Evolutionary conservation across 2,888 invertebrate genomes (phyloP), one percentile per base, ranked within the genome.

Genomic region (Blera fallax): DNA sequence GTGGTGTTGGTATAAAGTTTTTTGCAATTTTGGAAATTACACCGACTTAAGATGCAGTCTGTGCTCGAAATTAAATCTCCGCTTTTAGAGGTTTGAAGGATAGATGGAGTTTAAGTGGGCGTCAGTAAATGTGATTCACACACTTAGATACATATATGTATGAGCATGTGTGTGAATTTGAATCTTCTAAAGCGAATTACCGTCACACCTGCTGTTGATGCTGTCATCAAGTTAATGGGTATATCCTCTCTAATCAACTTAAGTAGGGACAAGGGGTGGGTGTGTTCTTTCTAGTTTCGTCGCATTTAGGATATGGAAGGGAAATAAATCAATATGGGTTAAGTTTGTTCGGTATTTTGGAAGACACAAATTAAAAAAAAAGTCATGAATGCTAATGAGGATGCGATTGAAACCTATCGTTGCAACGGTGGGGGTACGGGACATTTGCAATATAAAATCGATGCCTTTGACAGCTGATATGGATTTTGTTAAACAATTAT

Each of bases 1-100:
- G 16, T 48, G 27, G 27, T 56, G 69, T 56, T 27, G 27, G 43
- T n/a, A 24, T 11, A 40, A 70, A 60, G 43, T 79, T 65, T 73
- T 48, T n/a, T 40, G 50, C 52, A 62, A 62, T 79, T 73, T 83
- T 69, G n/a, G 32, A 60, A 83, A 79, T 54, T 54, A 62, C 54
- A 27, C 54, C 14, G 62, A 37, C 50, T 54, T 56, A 73, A 69
- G 62, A 67, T 74, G 79, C 79, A 78, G 76, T 29, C 24, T 73
- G 62, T 32, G 60, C 67, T 52, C 45, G 14, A 69, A 69, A 67
- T 69, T 79, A 62, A 62, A 73, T 62, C 48, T 27, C 34, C 29
- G 16, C 56, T 45, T 11, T 34, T 14, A 11, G 2, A n/a, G 1
- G 48, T 34, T 1, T 40, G 21, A 5, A 7, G 50, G 27, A 67